Conservation (phyloP, 2,797 vertebrate genomes). For the Pseudochirops corinnae region DNA sequence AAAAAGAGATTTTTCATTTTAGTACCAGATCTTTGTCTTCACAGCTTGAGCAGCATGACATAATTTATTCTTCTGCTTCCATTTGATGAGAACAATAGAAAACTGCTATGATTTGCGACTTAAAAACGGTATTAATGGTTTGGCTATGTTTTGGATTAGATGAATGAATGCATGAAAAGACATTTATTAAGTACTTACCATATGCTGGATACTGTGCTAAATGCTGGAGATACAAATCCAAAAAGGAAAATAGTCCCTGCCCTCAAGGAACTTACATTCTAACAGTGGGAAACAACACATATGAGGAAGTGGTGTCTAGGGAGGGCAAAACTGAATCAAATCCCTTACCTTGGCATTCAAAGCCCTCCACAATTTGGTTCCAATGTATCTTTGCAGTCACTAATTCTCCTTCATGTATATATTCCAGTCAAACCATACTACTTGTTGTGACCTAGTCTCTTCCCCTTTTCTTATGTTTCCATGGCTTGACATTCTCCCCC, state of each 20-base stretch:
- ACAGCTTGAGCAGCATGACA: not conserved
- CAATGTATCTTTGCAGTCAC: not conserved
- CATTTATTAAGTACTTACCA: not conserved
- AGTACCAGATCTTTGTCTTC: not conserved
- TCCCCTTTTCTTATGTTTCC: not conserved
- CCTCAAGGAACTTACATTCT: not conserved
- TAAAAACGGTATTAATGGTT: not conserved
- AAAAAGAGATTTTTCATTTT: not conserved
- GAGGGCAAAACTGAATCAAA: not conserved
- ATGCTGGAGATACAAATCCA: not conserved
- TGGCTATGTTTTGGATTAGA: not conserved
- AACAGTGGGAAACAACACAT: not conserved
- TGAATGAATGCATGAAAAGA: not conserved
- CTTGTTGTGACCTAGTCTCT: not conserved
- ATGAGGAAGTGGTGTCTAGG: not conserved
- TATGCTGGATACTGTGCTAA: not conserved
- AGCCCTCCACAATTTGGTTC: not conserved
- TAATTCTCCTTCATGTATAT: not conserved
- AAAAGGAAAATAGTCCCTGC: not conserved
- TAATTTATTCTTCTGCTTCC: not conserved
- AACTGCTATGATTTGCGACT: not conserved
- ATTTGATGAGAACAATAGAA: not conserved
- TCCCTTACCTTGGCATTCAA: not conserved
- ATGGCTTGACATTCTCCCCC: not conserved
- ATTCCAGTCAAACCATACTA: not conserved